phyloP scores from a whole-genome alignment of 2,888 invertebrate species.

The Halocaridina rubra region DNA sequence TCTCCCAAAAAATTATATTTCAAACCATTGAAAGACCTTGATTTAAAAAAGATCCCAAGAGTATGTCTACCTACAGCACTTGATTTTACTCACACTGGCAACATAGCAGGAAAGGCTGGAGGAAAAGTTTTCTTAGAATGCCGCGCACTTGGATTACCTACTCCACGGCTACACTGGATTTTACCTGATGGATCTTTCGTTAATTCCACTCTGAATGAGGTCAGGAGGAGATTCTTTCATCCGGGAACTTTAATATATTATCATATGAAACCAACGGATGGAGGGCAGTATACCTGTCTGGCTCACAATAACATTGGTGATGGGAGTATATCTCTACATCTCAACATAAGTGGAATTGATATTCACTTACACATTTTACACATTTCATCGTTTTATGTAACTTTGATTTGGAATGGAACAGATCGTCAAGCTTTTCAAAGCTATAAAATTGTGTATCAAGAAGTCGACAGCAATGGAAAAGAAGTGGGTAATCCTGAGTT shows the following conservation, averaged over 20 bases:
- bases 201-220: constrained; percentile 66
- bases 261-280: constrained; percentile 67
- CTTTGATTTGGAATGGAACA: constrained; percentile 69
- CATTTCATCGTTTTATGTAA: constrained; percentile 68
- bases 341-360: constrained; percentile 68
- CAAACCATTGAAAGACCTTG: constrained; percentile 65
- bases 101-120: constrained; percentile 67
- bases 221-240: constrained; percentile 66
- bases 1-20: constrained; percentile 65
- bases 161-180: constrained; percentile 68
- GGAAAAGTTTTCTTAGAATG: constrained; percentile 68
- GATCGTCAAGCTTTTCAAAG: constrained; percentile 66
- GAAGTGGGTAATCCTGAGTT: constrained; percentile 27
- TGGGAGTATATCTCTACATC: constrained; percentile 65
- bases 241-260: constrained; percentile 66
- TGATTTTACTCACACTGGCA: constrained; percentile 65
- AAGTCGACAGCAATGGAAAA: constrained; percentile 55
- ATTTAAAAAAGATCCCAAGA: constrained; percentile 64
- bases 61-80: constrained; percentile 66
- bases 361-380: constrained; percentile 67
- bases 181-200: constrained; percentile 68
- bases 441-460: constrained; percentile 67
- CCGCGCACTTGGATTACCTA: constrained; percentile 69
- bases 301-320: constrained; percentile 68
- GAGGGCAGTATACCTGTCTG: constrained; percentile 69